phyloP scores from a whole-genome alignment of 1,140 invertebrate species.

The Drusus annulatus region DNA sequence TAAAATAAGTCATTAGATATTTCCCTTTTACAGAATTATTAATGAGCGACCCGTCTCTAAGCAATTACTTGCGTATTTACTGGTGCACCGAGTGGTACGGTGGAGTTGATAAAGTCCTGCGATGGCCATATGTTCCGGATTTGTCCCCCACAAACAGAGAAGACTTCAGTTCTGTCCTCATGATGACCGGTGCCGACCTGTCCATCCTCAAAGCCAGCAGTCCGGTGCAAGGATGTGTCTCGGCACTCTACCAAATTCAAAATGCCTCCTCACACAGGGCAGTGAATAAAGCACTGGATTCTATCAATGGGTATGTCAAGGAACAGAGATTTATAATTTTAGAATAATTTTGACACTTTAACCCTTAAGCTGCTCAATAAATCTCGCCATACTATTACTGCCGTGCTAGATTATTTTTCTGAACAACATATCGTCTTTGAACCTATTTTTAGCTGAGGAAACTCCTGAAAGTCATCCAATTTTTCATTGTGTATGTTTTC shows the following conservation, averaged over 20 bases:
- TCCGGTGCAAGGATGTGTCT: constrained; percentile 68
- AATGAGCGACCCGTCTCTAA: constrained; percentile 63
- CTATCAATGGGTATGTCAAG: constrained; percentile 71
- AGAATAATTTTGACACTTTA: no score
- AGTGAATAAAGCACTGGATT: constrained; percentile 70
- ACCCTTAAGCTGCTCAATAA: no score
- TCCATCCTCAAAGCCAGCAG: constrained; percentile 67
- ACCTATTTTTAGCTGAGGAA: no score
- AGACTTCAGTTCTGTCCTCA: constrained; percentile 62
- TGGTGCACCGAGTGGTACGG: constrained; percentile 72
- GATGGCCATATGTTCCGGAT: constrained; percentile 59
- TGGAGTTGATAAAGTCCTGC: constrained; percentile 62
- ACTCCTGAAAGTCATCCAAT: no score
- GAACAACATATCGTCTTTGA: no score
- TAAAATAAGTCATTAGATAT: constrained; percentile 62
- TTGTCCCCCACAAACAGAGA: constrained; percentile 47
- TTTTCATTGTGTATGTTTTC: no score
- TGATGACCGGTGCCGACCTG: constrained; percentile 69
- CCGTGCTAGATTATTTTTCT: no score
- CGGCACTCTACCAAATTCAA: constrained; percentile 73
- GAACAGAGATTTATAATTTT: no score
- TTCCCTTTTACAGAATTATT: constrained; percentile 64
- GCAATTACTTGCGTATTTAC: constrained; percentile 68
- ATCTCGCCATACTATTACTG: no score
- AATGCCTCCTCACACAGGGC: constrained; percentile 75